Conservation (phyloP, 1,140 invertebrate species). For the Neelides sp. region DNA sequence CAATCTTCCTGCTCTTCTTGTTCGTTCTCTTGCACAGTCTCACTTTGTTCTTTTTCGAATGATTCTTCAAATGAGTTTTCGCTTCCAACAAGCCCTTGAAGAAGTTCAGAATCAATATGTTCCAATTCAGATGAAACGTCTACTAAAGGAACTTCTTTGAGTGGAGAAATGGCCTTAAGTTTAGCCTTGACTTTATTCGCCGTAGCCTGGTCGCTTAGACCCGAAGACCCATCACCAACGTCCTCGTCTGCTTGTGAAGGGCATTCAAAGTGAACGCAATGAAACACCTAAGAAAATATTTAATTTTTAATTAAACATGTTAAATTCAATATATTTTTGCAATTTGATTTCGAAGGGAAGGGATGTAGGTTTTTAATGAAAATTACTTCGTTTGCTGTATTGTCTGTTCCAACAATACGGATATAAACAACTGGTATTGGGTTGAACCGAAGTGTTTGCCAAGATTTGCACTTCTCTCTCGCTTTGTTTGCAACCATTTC, state of each 20-base stretch:
- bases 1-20: no score
- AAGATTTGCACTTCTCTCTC: conserved; percentile 64
- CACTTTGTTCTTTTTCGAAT: no score
- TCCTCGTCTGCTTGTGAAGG: conserved; percentile 52
- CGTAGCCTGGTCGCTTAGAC: no score
- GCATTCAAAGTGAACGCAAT: conserved; percentile 95
- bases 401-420: conserved; percentile 83
- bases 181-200: no score
- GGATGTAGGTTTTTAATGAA: neutral
- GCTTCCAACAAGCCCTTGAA: no score
- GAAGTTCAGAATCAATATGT: no score
- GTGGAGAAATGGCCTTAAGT: no score
- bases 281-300: conserved; percentile 63
- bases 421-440: conserved; percentile 82
- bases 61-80: no score
- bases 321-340: conserved; percentile 6
- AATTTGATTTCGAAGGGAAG: neutral
- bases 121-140: no score
- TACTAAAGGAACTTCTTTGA: no score
- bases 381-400: conserved; percentile 87
- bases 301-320: neutral
- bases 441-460: conserved; percentile 78
- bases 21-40: no score
- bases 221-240: no score
- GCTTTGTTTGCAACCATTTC: conserved; percentile 59